Percentiles rank a stretch among this genome's conserved stretches.
Evolutionary conservation across 2,888 invertebrate species (phyloP).

Genomic region (Idaea straminata): DNA sequence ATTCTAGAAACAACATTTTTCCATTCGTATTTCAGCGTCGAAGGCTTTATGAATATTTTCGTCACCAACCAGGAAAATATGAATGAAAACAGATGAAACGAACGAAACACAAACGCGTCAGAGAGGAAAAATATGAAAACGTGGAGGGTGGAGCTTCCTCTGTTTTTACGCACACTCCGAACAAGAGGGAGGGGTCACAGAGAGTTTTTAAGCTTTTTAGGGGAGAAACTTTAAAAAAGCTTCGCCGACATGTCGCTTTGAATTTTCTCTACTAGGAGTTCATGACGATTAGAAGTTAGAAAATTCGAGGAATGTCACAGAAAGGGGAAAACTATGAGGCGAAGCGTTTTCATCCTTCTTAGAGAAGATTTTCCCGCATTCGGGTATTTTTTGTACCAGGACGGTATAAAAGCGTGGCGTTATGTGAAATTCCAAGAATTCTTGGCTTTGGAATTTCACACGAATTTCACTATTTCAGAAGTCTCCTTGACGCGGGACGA

Average conservation of each 20-base stretch:
- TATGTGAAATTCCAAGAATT: constrained; percentile 45
- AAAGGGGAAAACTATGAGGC: constrained; percentile 32
- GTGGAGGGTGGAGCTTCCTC: constrained; percentile 36
- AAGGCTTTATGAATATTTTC: constrained; percentile 55
- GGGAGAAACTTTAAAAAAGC: constrained; percentile 66
- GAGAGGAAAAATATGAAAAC: constrained; percentile 19
- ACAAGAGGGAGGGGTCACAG: constrained; percentile 22
- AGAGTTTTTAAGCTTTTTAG: constrained; percentile 59
- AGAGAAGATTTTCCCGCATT: constrained; percentile 78
- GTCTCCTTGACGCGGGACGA: not conserved
- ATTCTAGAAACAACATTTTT: constrained; percentile 7
- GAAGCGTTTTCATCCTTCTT: constrained; percentile 45
- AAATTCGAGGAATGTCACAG: constrained; percentile 57
- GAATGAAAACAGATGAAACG: constrained; percentile 22
- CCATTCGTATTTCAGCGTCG: constrained; percentile 10
- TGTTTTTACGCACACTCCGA: constrained; percentile 29
- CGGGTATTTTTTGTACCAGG: constrained; percentile 74
- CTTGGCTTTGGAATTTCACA: constrained; percentile 7
- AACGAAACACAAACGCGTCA: constrained; percentile 28
- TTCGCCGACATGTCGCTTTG: constrained; percentile 70
- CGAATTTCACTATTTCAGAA: not conserved
- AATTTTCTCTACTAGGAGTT: constrained; percentile 69
- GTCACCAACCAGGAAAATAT: constrained; percentile 51
- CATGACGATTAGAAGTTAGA: constrained; percentile 47
- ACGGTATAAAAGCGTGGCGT: constrained; percentile 40